Base-by-base conservation (phyloP, 2,113 vertebrate genomes). In the Eublepharis macularius region DNA sequence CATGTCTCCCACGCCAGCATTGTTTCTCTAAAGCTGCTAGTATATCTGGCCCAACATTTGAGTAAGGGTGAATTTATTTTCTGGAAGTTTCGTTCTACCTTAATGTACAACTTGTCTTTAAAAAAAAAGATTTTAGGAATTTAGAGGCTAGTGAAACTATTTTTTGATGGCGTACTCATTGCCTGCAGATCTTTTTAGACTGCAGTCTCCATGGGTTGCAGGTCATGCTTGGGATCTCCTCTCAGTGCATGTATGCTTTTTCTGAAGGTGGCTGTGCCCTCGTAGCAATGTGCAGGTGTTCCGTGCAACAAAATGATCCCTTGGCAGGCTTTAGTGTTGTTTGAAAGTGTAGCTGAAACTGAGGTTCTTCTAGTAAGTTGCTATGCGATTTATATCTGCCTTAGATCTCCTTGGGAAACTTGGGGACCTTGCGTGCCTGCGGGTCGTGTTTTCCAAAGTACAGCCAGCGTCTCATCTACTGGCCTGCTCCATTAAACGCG, bases 271-370 rank as follows among this genome's bases (percentile, higher is more conserved):
- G 0, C 0, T 80, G 80, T 76, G 86, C 63, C 1, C 72, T n/a
- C 88, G 36, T 65, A 87, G 17, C 51, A 75, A 43, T 36, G 24
- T 54, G 80, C 76, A 85, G 82, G 90, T 90, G 19, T 26, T 3
- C 49, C 73, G 66, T 79, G 1, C 90, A 82, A 47, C 51, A 87
- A n/a, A 80, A 13, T 82, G 92, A 86, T 13, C 6, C 54, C 69
- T 39, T 65, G 2, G 4, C 54, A 79, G 73, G 63, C 85, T 85
- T 89, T 81, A n/a, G 80, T 60, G 49, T 81, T 4, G 1, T 89
- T 78, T 76, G 17, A 65, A 85, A 4, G 84, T 91, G 90, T 89
- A 57, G 49, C 4, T 78, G 9, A 49, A 75, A 65, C 8, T 43
- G 10, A 77, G 73, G 21, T 11, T 10, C 0, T 14, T 49, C 54